Conservation (phyloP, 2,797 vertebrate genomes). For the Trematomus bernacchii region DNA sequence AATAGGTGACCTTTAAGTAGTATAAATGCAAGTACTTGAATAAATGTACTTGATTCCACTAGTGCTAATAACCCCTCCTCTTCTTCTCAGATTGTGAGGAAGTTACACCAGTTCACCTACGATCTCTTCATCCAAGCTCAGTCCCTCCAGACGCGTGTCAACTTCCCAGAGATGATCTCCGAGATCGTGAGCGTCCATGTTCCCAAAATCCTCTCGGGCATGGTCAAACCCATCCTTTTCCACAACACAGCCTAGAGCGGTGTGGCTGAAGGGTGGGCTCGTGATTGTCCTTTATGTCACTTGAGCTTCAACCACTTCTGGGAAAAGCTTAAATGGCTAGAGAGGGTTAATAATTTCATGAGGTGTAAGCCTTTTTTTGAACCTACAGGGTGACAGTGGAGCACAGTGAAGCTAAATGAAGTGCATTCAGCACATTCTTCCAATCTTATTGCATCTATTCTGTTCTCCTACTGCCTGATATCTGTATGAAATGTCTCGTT, state of each 20-base stretch:
- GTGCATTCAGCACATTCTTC: slow-evolving; percentile 55
- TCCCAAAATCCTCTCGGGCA: slow-evolving; percentile 95
- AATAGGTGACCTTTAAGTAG: too few species aligned
- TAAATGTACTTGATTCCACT: too few species aligned
- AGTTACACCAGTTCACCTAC: slow-evolving; percentile 96
- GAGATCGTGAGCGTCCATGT: slow-evolving; percentile 97
- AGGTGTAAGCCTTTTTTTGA: slow-evolving; percentile 11
- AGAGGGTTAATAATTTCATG: slow-evolving; percentile 25
- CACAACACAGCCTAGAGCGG: slow-evolving; percentile 77
- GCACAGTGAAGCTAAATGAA: slow-evolving; percentile 5
- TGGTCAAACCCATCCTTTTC: slow-evolving; percentile 96
- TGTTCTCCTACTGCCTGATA: slow-evolving; percentile 55
- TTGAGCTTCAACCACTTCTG: slow-evolving; percentile 11
- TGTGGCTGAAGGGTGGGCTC: not conserved
- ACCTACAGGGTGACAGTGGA: slow-evolving; percentile 18
- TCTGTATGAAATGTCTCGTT: slow-evolving; percentile 42
- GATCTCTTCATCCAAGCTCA: slow-evolving; percentile 93
- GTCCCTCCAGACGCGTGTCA: slow-evolving; percentile 88
- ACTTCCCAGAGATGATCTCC: slow-evolving; percentile 97
- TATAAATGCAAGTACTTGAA: too few species aligned
- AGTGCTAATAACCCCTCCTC: not conserved
- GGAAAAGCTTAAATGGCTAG: not conserved
- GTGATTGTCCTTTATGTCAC: not conserved
- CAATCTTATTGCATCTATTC: slow-evolving; percentile 51
- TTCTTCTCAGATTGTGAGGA: slow-evolving; percentile 89